Evolutionary conservation across 1,140 invertebrate species (phyloP).

Genomic region (Tetranychus cinnabarinus): DNA sequence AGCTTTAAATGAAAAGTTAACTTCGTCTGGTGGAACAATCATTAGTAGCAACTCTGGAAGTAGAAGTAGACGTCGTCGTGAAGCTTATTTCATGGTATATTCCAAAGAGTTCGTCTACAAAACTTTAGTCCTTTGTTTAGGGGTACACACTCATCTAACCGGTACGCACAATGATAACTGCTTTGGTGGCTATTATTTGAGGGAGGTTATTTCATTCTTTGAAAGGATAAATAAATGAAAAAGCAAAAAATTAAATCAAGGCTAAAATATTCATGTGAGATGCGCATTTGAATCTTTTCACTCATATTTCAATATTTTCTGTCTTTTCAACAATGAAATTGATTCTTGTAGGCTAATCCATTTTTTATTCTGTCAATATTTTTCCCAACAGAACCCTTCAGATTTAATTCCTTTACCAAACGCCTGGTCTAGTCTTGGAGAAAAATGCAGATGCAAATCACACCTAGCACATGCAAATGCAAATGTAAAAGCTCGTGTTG

Average conservation of each 20-base stretch:
- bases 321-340: slow-evolving; percentile 29
- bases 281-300: not conserved
- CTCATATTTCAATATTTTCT: slow-evolving; percentile 2
- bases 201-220: not conserved
- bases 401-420: slow-evolving; percentile 28
- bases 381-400: slow-evolving; percentile 8
- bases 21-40: not conserved
- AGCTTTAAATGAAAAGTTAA: not conserved
- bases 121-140: slow-evolving; percentile 25
- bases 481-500: slow-evolving; percentile 67
- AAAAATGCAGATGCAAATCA: slow-evolving; percentile 50
- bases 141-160: slow-evolving; percentile 9
- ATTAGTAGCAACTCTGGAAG: slow-evolving; percentile 14
- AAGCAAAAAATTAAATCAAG: too few relatives aligned
- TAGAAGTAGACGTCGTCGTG: slow-evolving; percentile 12
- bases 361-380: not conserved
- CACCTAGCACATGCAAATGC: slow-evolving; percentile 19
- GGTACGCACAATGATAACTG: too few relatives aligned
- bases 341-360: not conserved
- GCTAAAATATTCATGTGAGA: too few relatives aligned
- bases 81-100: slow-evolving; percentile 45
- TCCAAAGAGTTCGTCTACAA: slow-evolving; percentile 33
- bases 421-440: slow-evolving; percentile 31
- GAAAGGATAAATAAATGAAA: too few relatives aligned
- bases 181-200: not conserved